Evolutionary conservation across 2,797 vertebrate genomes (phyloP).

Genomic region (Syndactyla subalaris): DNA sequence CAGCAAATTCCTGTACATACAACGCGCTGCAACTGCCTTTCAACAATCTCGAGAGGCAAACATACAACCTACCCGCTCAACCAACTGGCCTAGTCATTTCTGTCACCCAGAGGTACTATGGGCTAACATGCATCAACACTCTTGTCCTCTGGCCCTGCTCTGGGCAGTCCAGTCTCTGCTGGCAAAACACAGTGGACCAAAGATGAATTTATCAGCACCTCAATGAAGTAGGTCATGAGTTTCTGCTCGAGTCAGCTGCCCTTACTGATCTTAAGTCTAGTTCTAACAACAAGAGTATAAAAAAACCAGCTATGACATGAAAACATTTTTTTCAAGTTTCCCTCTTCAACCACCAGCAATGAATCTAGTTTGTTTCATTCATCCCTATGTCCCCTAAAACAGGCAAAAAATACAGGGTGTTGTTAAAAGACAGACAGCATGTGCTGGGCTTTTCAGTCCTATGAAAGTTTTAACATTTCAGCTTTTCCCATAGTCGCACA

Average conservation of each 20-base stretch:
- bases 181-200: background rate
- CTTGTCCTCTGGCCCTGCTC: background rate
- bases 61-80: fast-evolving
- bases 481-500: background rate
- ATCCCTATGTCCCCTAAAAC: background rate
- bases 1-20: background rate
- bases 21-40: fast-evolving
- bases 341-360: background rate
- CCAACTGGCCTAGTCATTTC: background rate
- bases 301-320: background rate
- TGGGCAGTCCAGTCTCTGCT: background rate
- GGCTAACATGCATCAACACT: background rate
- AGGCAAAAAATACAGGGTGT: background rate
- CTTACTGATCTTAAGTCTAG: background rate
- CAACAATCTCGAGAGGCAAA: background rate
- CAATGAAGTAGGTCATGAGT: background rate
- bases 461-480: background rate
- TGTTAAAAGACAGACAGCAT: background rate
- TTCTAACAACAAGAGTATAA: background rate
- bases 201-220: background rate
- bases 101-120: background rate
- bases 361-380: background rate
- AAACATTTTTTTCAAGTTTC: background rate
- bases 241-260: background rate
- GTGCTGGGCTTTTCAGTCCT: background rate